Evolutionary conservation across 2,888 invertebrate genomes (phyloP), one percentile per base, ranked within the genome.

Genomic region (Ditula angustiorana): DNA sequence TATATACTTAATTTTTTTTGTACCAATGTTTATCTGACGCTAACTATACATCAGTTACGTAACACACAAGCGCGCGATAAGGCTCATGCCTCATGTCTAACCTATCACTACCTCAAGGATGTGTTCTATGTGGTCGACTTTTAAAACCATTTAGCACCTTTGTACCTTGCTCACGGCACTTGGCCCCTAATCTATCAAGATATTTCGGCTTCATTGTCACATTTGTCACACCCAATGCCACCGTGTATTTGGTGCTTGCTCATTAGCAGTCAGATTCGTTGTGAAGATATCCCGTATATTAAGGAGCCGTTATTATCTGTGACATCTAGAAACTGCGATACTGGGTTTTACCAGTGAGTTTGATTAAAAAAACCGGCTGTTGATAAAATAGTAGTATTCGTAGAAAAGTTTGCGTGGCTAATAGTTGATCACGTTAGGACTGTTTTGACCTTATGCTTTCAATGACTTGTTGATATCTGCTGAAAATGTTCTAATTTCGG

Each of bases 41-140:
- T 8, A 50, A 58, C 33, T 63, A 21, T 63, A 63, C 57, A 21
- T 24, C 16, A n/a, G 44, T 26, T 24, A 49, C 47, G 57, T 63
- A 35, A 16, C 33, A 46, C 5, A 21, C 55, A 35, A 37, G 57
- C 33, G n/a, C 49, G 44, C 33, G 57, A 63, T 63, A 63, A 26
- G 57, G 30, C 41, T 24, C 44, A 52, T 35, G 37, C 57, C 44
- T 44, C 37, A 13, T 44, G 63, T 63, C 57, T 50, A 30, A 52
- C 41, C 41, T 57, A 63, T 58, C 50, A 41, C 57, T 30, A 19
- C 30, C 41, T 62, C 63, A 63, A 63, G 63, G 57, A 50, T 35
- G 41, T 30, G 57, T 57, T 63, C 50, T 57, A 57, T 63, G 19
- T 13, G 10, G 49, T 44, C 44, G n/a, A 46, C 30, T 44, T 50